Evolutionary conservation across 1,140 invertebrate genomes (phyloP).

Genomic region (Caerostris extrusa): DNA sequence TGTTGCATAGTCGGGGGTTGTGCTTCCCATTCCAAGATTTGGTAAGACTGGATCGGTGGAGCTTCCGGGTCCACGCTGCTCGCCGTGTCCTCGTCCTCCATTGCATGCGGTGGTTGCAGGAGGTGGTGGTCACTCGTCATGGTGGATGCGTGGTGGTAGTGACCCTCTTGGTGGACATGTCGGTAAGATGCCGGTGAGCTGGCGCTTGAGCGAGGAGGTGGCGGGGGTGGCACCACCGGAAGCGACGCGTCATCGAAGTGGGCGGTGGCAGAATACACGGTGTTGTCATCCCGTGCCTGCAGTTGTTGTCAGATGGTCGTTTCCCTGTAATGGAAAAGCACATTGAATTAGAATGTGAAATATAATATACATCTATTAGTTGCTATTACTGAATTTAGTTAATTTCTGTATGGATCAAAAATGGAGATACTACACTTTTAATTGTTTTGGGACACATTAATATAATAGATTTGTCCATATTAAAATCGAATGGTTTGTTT

Average conservation of each 20-base stretch:
- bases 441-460: too few species aligned
- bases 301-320: conserved; percentile 78
- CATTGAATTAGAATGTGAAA: too few species aligned
- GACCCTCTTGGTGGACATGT: conserved; percentile 32
- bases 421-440: too few species aligned
- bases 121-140: neutral
- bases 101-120: neutral
- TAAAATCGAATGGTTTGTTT: too few species aligned
- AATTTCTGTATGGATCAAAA: too few species aligned
- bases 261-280: conserved; percentile 69
- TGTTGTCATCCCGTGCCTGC: conserved; percentile 70
- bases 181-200: conserved; percentile 30
- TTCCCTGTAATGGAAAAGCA: conserved; percentile 52
- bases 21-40: conserved; percentile 63
- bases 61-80: conserved; percentile 64
- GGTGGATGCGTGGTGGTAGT: neutral
- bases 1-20: conserved; percentile 52
- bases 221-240: conserved; percentile 43
- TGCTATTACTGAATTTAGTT: too few species aligned
- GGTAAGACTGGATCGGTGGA: conserved; percentile 64
- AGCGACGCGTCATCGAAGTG: neutral
- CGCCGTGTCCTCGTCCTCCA: conserved; percentile 59
- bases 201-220: conserved; percentile 51
- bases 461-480: too few species aligned
- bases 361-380: too few species aligned